These are phyloP conservation scores for Neolamprologus fasciatus DNA, from an alignment of 2,113 vertebrate species.

Conservation along the genomic window DNA sequence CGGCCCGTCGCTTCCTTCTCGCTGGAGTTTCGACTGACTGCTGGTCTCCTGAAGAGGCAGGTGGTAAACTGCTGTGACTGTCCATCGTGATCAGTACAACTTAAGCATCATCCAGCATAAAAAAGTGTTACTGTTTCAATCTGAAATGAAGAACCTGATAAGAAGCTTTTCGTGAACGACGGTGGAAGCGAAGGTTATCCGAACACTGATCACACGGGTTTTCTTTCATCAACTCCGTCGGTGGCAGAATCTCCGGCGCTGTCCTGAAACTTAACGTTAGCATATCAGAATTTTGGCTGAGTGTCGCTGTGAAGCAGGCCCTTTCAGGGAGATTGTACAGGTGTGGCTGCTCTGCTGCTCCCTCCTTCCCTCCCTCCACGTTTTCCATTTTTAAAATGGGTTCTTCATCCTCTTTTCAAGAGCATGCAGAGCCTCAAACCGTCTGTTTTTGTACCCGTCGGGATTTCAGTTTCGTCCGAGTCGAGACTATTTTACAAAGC, in stretches of 20 bases:
- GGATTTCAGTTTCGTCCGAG: neutral
- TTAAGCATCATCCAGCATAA: neutral
- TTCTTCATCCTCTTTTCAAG: conserved; percentile 17
- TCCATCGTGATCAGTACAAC: neutral
- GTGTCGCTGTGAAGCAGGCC: neutral
- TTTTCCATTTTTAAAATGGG: neutral
- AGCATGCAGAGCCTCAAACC: neutral
- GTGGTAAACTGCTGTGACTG: neutral
- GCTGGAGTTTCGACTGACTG: neutral
- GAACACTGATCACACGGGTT: neutral
- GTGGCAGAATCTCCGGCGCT: neutral
- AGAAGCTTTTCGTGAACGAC: neutral
- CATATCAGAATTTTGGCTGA: neutral
- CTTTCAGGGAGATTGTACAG: neutral
- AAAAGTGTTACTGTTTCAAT: neutral
- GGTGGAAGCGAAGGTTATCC: neutral
- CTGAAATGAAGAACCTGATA: neutral
- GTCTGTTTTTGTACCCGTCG: neutral
- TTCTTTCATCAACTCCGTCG: neutral
- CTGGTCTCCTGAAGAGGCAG: neutral
- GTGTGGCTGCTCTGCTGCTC: neutral
- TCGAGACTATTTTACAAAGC: conserved; percentile 26
- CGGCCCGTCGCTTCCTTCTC: neutral
- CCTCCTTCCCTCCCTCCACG: neutral
- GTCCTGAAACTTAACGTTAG: neutral